A percentile compares a stretch with the other conserved stretches of the same genome.
phyloP scores from a whole-genome alignment of 2,113 vertebrate genomes.

The Semicossyphus pulcher region DNA sequence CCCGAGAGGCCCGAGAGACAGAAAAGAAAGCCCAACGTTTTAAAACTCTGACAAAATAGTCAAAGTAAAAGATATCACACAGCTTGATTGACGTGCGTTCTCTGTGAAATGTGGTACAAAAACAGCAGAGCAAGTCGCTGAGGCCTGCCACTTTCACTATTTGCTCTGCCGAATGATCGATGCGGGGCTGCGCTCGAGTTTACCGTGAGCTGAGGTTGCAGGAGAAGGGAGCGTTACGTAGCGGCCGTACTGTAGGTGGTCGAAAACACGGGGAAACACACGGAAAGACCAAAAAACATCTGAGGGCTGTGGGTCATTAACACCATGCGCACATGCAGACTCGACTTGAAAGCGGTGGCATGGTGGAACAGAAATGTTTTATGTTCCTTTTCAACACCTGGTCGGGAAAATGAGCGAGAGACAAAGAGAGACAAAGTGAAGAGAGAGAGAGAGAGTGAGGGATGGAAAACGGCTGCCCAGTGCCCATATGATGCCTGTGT shows the following conservation, averaged over 20 bases:
- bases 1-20: not conserved
- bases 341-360: slow-evolving; percentile 66
- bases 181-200: slow-evolving; percentile 14
- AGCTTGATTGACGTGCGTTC: slow-evolving; percentile 54
- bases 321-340: slow-evolving; percentile 39
- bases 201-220: slow-evolving; percentile 23
- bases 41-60: slow-evolving; percentile 1
- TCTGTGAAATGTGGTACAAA: slow-evolving; percentile 26
- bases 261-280: slow-evolving; percentile 58
- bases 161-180: slow-evolving; percentile 59
- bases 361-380: slow-evolving; percentile 66
- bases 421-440: slow-evolving; percentile 25
- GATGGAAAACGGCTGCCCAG: slow-evolving; percentile 50
- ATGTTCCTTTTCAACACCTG: slow-evolving; percentile 78
- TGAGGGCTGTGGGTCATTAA: slow-evolving; percentile 63
- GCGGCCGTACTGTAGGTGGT: slow-evolving; percentile 69
- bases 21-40: slow-evolving; percentile 1
- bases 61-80: slow-evolving; percentile 29
- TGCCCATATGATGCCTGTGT: slow-evolving; percentile 61
- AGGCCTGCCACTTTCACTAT: slow-evolving; percentile 49
- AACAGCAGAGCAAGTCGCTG: slow-evolving; percentile 26
- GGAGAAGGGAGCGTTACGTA: slow-evolving; percentile 39
- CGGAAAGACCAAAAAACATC: slow-evolving; percentile 61
- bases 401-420: slow-evolving; percentile 53
- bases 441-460: slow-evolving; percentile 15